Base-by-base conservation (phyloP, 2,888 invertebrate genomes). In the Agapostemon virescens region DNA sequence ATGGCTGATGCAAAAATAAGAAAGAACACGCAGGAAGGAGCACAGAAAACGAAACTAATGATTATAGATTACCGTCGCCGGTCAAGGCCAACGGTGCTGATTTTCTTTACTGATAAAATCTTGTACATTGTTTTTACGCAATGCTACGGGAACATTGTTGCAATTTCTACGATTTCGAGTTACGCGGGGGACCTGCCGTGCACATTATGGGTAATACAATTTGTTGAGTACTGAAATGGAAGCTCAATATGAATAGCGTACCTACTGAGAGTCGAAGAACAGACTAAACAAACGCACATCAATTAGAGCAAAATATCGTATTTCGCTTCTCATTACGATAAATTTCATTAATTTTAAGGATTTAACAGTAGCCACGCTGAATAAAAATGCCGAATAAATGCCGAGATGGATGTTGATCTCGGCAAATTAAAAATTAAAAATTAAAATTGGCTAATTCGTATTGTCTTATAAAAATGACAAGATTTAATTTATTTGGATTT, bases 331-430 rank as follows among this genome's bases (percentile, higher is more conserved):
- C 17, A 17, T 69, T 52, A 36, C 40, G 6, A 52, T 52, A 33
- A 55, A 64, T 64, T 55, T 33, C 11, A 73, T 73, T 17, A 45
- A 45, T 49, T 33, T 30, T 30, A 42, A 11, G 20, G 33, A 17
- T 3, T 15, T 33, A 33, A 20, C 13, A 0, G 17, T 5, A 15
- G 23, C 2, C 9, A 7, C n/a, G 23, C 3, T 20, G 7, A 11
- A 17, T 4, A 36, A 78, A 75, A 78, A 75, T 64, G n/a, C 55
- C n/a, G 33, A 30, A 69, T 9, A 42, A 40, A 68, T 40, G 30
- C 0, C 13, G 0, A 2, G 7, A 13, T 6, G 30, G 40, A 79
- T 70, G 70, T 7, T 36, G 15, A n/a, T 30, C 23, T 23, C 66
- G 36, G n/a, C 36, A 45, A n/a, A n/a, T n/a, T n/a, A n/a, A n/a